Evolutionary conservation across 2,113 vertebrate genomes (phyloP).

Genomic region (Myxocyprinus asiaticus): DNA sequence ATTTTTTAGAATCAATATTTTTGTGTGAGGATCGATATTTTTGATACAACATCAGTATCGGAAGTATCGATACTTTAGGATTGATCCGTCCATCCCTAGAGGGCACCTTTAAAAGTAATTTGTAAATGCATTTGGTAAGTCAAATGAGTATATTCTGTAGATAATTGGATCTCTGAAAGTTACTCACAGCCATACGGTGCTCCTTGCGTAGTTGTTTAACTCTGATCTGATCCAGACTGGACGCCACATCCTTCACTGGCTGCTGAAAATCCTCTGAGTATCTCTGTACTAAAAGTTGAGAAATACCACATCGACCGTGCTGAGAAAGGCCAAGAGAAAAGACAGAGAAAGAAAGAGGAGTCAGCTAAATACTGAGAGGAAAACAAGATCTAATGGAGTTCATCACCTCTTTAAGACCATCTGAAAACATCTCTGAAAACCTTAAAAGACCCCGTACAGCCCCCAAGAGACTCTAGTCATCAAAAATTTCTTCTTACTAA

Average conservation of each 20-base stretch:
- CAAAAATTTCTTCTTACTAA: too few relatives aligned
- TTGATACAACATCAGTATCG: too few relatives aligned
- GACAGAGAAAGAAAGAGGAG: neutral
- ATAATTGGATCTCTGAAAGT: neutral
- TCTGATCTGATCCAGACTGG: constrained; percentile 88
- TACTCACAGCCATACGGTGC: constrained; percentile 96
- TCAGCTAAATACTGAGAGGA: constrained; percentile 25
- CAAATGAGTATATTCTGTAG: too few relatives aligned
- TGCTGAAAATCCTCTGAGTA: constrained; percentile 91
- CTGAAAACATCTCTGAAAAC: neutral
- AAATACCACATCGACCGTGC: constrained; percentile 96
- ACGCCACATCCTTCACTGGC: constrained; percentile 84
- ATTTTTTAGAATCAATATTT: too few relatives aligned
- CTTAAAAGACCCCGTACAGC: neutral
- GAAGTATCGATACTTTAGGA: too few relatives aligned
- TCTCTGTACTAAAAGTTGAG: constrained; percentile 88
- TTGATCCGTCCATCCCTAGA: too few relatives aligned
- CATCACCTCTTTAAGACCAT: neutral
- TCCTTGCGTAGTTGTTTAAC: constrained; percentile 92
- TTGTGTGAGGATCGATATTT: too few relatives aligned
- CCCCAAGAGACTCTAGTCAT: neutral
- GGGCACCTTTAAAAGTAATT: too few relatives aligned
- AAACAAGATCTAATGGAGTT: neutral
- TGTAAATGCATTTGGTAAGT: too few relatives aligned
- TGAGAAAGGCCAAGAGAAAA: constrained; percentile 47